These are phyloP conservation scores for Ophioninae sp. DNA, from an alignment of 2,888 invertebrate genomes.

Conservation along the genomic window DNA sequence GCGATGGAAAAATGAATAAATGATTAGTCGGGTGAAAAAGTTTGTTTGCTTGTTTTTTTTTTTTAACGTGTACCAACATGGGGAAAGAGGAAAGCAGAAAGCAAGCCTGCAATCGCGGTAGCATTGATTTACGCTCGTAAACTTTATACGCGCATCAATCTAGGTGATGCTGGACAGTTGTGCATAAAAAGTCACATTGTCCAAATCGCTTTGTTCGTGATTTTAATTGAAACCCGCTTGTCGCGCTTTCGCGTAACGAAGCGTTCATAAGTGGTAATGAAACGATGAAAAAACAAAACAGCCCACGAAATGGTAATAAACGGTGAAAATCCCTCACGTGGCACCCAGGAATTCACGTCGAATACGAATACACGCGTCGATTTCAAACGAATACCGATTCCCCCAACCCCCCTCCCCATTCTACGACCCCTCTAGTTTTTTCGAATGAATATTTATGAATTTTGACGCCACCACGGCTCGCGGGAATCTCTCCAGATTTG, in stretches of 20 bases:
- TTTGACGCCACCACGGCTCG: constrained; percentile 2
- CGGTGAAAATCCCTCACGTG: constrained; percentile 38
- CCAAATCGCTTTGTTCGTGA: constrained; percentile 29
- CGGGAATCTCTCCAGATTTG: not conserved
- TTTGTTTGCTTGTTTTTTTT: too few relatives aligned
- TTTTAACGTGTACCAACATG: not conserved
- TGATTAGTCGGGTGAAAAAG: not conserved
- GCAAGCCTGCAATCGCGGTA: constrained; percentile 36
- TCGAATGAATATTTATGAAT: not conserved
- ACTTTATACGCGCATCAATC: constrained; percentile 1
- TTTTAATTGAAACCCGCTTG: constrained; percentile 42
- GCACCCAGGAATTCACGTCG: constrained; percentile 19
- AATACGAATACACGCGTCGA: constrained; percentile 39
- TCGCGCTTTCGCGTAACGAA: constrained; percentile 49
- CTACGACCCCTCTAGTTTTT: not conserved
- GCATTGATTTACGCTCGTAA: not conserved
- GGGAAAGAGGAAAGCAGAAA: constrained; percentile 14
- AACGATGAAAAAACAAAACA: constrained; percentile 24
- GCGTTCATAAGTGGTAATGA: constrained; percentile 56
- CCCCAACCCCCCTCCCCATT: not conserved
- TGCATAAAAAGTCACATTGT: constrained; percentile 18
- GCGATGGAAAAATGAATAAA: not conserved
- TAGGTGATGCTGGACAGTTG: constrained; percentile 2
- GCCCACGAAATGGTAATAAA: constrained; percentile 18
- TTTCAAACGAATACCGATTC: constrained; percentile 25